phyloP scores from a whole-genome alignment of 2,113 vertebrate genomes.

The Albula glossodonta region DNA sequence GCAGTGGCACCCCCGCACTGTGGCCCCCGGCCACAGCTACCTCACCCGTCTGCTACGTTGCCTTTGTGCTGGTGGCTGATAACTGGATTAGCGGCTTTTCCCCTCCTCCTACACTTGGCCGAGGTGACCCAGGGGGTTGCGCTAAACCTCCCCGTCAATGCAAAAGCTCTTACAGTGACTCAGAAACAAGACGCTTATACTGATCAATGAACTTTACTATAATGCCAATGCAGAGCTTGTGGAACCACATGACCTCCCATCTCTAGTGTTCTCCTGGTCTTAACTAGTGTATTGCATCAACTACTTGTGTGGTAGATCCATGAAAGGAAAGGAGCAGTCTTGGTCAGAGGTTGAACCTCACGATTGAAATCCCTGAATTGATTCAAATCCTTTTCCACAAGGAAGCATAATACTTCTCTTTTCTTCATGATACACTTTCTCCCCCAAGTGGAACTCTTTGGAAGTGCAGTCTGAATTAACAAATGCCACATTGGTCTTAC shows the following conservation, averaged over 20 bases:
- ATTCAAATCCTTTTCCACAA: slow-evolving; percentile 19
- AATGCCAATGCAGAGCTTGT: slow-evolving; percentile 33
- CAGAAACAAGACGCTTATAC: slow-evolving; percentile 21
- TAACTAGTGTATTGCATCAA: neutral
- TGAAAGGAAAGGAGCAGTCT: neutral
- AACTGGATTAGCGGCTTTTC: slow-evolving; percentile 21
- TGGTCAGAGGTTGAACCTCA: neutral
- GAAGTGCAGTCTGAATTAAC: neutral
- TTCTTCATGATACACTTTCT: slow-evolving; percentile 30
- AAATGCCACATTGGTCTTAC: neutral
- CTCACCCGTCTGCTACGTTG: neutral
- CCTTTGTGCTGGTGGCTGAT: slow-evolving; percentile 26
- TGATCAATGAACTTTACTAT: slow-evolving; percentile 29
- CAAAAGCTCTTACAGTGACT: slow-evolving; percentile 34
- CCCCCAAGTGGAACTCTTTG: slow-evolving; percentile 41
- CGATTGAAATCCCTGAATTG: neutral
- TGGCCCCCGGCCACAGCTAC: neutral
- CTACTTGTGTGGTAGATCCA: neutral
- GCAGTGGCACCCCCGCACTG: neutral
- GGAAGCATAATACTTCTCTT: neutral
- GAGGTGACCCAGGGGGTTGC: slow-evolving; percentile 17
- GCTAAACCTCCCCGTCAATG: slow-evolving; percentile 22
- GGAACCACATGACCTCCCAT: neutral
- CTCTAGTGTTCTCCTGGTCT: neutral
- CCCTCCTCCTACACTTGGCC: neutral